Percentiles rank a stretch among this genome's conserved stretches.
phyloP scores from a whole-genome alignment of 2,797 vertebrate species.

The Serranus cabrilla region DNA sequence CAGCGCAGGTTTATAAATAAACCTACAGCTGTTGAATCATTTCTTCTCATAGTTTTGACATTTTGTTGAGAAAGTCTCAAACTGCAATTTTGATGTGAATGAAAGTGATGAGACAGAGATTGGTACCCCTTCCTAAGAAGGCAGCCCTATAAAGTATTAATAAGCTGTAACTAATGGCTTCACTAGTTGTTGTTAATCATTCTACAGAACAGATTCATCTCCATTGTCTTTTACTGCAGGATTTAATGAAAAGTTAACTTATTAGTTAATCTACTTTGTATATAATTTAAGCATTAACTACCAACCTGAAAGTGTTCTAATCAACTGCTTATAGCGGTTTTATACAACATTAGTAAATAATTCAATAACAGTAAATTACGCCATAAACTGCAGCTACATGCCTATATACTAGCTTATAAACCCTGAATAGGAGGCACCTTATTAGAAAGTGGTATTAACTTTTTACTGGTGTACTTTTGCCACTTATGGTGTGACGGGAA shows the following conservation, averaged over 20 bases:
- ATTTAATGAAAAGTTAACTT: not conserved
- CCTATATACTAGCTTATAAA: not conserved
- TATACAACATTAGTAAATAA: not conserved
- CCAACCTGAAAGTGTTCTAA: not conserved
- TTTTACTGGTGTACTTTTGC: conserved; percentile 7
- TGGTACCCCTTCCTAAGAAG: too few species aligned
- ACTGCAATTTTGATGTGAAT: not conserved
- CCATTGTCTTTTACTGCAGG: not conserved
- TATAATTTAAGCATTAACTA: not conserved
- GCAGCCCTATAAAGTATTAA: not conserved
- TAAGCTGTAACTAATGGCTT: not conserved
- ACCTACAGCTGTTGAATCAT: too few species aligned
- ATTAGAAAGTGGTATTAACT: not conserved
- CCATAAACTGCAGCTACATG: not conserved
- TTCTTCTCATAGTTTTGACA: too few species aligned
- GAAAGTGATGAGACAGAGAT: too few species aligned
- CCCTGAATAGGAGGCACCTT: not conserved
- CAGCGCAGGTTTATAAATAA: not conserved
- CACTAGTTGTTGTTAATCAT: not conserved
- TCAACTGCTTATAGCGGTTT: not conserved
- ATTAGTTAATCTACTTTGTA: not conserved
- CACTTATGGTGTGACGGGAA: not conserved
- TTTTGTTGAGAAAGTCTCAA: not conserved
- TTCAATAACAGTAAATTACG: not conserved
- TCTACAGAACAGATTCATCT: not conserved